Evolutionary conservation across 2,888 invertebrate genomes (phyloP).

Genomic region (Danaus chrysippus): DNA sequence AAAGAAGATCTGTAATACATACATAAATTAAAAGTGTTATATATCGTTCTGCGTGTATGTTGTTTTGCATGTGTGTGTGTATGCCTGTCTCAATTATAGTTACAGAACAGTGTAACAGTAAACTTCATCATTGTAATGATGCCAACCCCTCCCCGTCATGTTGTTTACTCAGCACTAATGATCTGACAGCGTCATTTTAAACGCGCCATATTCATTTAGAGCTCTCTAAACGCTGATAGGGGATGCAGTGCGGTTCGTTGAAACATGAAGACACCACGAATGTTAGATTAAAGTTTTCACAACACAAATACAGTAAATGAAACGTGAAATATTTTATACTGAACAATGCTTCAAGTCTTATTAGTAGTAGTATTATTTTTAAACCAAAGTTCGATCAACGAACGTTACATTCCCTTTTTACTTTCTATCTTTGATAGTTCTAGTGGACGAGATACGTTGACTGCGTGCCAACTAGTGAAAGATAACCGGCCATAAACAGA

Average conservation of each 20-base stretch:
- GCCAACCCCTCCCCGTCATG: background rate
- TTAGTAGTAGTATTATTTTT: background rate
- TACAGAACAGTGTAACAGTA: background rate
- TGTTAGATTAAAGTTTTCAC: background rate
- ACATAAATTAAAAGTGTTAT: no score
- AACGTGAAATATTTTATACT: background rate
- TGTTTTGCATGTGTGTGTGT: no score
- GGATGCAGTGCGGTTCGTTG: background rate
- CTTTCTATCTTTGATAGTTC: constrained; percentile 7
- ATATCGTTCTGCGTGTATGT: no score
- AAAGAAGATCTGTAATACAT: no score
- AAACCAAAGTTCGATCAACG: background rate
- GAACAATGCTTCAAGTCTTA: no score
- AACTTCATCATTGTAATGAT: constrained; percentile 2
- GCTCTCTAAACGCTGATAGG: constrained; percentile 12
- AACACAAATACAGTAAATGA: no score
- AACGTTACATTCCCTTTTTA: background rate
- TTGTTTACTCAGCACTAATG: constrained; percentile 32
- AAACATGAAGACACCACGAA: background rate
- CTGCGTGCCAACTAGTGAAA: constrained; percentile 26
- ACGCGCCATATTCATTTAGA: background rate
- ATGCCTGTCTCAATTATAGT: background rate
- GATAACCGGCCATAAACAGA: constrained; percentile 10
- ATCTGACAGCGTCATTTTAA: constrained; percentile 21
- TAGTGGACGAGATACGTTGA: constrained; percentile 19